Evolutionary conservation across 2,888 invertebrate species (phyloP).

Genomic region (Chrysolina haemoptera): DNA sequence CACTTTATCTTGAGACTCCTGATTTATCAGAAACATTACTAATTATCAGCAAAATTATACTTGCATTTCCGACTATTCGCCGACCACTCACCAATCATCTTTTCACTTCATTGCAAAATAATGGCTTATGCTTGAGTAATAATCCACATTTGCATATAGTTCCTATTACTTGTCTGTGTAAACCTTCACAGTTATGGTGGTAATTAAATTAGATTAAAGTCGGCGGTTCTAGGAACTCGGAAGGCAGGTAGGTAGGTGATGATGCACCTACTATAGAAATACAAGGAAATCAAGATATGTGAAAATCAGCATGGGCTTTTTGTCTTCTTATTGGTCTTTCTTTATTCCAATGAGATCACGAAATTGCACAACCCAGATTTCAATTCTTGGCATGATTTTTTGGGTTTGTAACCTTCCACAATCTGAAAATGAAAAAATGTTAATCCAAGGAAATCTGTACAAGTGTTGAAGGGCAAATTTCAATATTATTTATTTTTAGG

Average conservation of each 20-base stretch:
- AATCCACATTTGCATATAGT: neutral
- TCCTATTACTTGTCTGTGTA: neutral
- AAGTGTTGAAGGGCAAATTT: too few species aligned
- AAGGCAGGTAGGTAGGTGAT: neutral
- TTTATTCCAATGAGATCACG: neutral
- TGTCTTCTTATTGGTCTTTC: neutral
- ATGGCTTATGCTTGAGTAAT: neutral
- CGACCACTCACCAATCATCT: neutral
- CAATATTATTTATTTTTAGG: too few species aligned
- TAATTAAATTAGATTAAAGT: neutral
- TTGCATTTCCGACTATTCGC: neutral
- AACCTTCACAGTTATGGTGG: conserved; percentile 1
- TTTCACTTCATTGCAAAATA: conserved; percentile 9
- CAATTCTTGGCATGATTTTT: too few species aligned
- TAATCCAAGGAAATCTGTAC: too few species aligned
- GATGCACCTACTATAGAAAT: neutral
- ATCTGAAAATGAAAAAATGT: too few species aligned
- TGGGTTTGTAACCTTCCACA: too few species aligned
- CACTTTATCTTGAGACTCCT: neutral
- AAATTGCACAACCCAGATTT: too few species aligned
- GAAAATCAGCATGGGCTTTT: too few species aligned
- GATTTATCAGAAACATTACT: neutral
- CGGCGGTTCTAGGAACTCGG: neutral
- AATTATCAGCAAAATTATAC: conserved; percentile 9
- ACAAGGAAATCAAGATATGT: neutral